Evolutionary conservation across 2,888 invertebrate genomes (phyloP).

Genomic region (Lithophane socia): DNA sequence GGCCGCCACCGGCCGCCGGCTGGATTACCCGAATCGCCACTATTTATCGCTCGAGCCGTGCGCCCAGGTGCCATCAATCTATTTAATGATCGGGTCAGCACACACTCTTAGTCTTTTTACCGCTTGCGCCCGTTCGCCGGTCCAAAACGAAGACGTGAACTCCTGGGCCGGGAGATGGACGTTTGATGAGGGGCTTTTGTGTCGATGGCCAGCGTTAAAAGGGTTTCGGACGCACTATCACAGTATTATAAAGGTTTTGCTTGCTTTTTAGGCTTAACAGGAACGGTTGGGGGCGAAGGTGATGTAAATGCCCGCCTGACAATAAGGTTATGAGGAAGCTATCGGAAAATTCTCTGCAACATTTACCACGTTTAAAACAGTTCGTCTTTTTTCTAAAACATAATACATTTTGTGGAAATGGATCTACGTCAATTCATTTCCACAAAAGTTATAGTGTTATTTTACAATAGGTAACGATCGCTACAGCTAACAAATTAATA

Average conservation of each 20-base stretch:
- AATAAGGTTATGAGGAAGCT: conserved; percentile 23
- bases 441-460: background rate
- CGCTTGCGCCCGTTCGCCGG: conserved; percentile 75
- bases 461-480: background rate
- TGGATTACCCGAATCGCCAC: conserved; percentile 90
- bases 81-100: conserved; percentile 91
- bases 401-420: background rate
- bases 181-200: conserved; percentile 90
- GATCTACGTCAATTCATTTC: background rate
- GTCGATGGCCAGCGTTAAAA: conserved; percentile 86
- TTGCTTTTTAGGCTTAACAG: conserved; percentile 63
- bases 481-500: background rate
- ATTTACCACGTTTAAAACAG: background rate
- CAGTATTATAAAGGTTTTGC: conserved; percentile 68
- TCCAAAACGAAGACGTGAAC: conserved; percentile 84
- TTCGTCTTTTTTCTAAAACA: background rate
- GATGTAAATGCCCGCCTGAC: conserved; percentile 26
- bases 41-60: conserved; percentile 90
- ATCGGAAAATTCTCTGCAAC: conserved; percentile 3
- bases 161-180: conserved; percentile 85
- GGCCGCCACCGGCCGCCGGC: conserved; percentile 83
- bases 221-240: conserved; percentile 84
- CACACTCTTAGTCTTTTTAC: conserved; percentile 88
- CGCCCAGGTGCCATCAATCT: conserved; percentile 91
- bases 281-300: conserved; percentile 34